Evolutionary conservation across 2,797 vertebrate species (phyloP), one percentile per base, ranked within the genome.

Genomic region (Arrhamphus sclerolepis): DNA sequence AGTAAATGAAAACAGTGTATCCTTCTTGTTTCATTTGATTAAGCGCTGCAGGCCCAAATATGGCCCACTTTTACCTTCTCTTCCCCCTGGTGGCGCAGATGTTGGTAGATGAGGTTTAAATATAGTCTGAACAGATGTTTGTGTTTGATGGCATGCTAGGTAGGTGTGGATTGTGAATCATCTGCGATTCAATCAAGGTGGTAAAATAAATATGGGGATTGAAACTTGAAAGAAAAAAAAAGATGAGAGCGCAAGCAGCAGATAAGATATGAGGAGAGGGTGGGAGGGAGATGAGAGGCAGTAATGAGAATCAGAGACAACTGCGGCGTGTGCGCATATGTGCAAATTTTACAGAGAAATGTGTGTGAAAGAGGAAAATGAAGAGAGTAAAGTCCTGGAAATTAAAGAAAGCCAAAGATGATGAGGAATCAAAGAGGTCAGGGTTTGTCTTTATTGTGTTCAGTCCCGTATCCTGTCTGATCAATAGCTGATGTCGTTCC

Each of bases 11-110:
- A 77, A 72, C 53, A 59, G 46, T 11, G 49, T 50, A 47, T 77
- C 58, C 62, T 62, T 59, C 54, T 77, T 70, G 78, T 85, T 81
- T 81, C 55, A 57, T 76, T 77, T 76, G 66, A 80, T 56, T 57
- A 81, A 75, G 60, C 62, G 88, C 89, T 90, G 72, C 78, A 83
- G 89, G 90, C 81, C 76, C 66, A 75, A 64, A 78, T 80, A 73
- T 89, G 90, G 66, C 89, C 90, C 88, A 92, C 84, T 90, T 92
- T 87, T 74, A 84, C 83, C 85, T 80, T 82, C 60, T 47, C 47
- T 61, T 2, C 50, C 62, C n/a, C n/a, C n/a, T 69, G 73, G 81
- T 83, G 84, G 77, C 54, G 28, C 83, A 88, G 84, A 89, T 81
- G 78, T 84, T 81, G 57, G 39, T 74, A 78, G 75, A 74, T 47